phyloP scores from a whole-genome alignment of 2,113 vertebrate species.

The Pardalotus punctatus region DNA sequence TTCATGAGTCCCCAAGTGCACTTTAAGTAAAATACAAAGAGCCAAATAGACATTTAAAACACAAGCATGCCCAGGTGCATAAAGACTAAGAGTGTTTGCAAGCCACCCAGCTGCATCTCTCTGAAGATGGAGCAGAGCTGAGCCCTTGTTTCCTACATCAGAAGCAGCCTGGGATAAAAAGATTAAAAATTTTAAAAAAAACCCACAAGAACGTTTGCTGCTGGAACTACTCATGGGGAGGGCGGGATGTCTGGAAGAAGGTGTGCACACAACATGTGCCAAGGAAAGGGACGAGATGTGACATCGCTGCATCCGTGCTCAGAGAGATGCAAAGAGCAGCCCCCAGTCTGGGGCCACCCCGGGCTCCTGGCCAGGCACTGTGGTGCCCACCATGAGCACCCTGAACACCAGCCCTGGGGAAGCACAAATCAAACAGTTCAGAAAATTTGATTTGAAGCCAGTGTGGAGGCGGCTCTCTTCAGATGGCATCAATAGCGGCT shows the following conservation, averaged over 20 bases:
- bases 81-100: neutral
- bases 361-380: fast-evolving
- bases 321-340: neutral
- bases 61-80: neutral
- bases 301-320: fast-evolving
- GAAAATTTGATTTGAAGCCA: neutral
- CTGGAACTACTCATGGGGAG: neutral
- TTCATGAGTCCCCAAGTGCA: neutral
- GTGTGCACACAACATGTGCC: neutral
- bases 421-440: neutral
- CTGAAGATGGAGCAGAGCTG: neutral
- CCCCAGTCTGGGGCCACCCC: fast-evolving
- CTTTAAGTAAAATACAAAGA: neutral
- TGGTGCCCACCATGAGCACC: fast-evolving
- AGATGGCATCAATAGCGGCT: slow-evolving; percentile 42
- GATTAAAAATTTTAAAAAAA: neutral
- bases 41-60: neutral
- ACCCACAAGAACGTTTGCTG: slow-evolving; percentile 21
- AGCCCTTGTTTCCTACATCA: neutral
- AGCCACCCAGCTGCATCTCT: neutral
- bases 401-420: fast-evolving
- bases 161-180: neutral
- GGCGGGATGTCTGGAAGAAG: neutral
- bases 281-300: neutral
- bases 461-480: slow-evolving; percentile 41